Conservation (phyloP, 2,113 vertebrate genomes). For the Stigmatopora argus region DNA sequence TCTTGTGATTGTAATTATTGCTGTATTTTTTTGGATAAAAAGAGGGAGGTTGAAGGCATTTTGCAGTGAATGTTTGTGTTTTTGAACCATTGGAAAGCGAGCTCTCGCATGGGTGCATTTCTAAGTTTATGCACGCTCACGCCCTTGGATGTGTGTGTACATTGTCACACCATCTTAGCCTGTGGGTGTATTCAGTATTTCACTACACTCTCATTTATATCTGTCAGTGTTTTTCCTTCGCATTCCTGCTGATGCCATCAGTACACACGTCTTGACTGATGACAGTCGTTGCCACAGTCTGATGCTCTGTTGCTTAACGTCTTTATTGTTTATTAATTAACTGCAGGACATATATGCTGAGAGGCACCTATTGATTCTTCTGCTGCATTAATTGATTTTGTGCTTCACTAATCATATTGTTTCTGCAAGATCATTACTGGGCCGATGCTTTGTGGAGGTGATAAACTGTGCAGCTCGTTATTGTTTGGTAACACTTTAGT, state of each 20-base stretch:
- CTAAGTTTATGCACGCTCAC: slow-evolving; percentile 5
- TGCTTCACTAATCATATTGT: slow-evolving; percentile 71
- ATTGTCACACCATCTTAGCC: slow-evolving; percentile 36
- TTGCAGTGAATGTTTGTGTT: slow-evolving; percentile 2
- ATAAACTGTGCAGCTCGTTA: neutral
- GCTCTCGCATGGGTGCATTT: slow-evolving; percentile 5
- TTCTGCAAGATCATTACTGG: slow-evolving; percentile 54
- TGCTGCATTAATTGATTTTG: slow-evolving; percentile 68
- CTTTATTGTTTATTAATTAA: slow-evolving; percentile 71
- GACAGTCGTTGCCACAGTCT: slow-evolving; percentile 61
- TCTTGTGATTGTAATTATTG: slow-evolving; percentile 21
- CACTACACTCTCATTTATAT: slow-evolving; percentile 51
- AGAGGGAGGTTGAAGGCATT: neutral
- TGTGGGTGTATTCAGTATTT: slow-evolving; percentile 48
- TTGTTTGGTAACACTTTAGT: neutral
- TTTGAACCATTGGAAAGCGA: neutral
- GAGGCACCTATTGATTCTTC: slow-evolving; percentile 68
- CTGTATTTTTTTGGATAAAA: slow-evolving; percentile 19
- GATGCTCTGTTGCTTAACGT: slow-evolving; percentile 60
- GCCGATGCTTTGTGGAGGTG: slow-evolving; percentile 16
- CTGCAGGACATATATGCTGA: slow-evolving; percentile 67
- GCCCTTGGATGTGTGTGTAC: slow-evolving; percentile 22
- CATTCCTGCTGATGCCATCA: slow-evolving; percentile 66
- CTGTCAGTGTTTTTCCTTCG: slow-evolving; percentile 50
- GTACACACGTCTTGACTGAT: slow-evolving; percentile 57